phyloP scores from a whole-genome alignment of 2,888 invertebrate species.

The Dorcus parallelipipedus region DNA sequence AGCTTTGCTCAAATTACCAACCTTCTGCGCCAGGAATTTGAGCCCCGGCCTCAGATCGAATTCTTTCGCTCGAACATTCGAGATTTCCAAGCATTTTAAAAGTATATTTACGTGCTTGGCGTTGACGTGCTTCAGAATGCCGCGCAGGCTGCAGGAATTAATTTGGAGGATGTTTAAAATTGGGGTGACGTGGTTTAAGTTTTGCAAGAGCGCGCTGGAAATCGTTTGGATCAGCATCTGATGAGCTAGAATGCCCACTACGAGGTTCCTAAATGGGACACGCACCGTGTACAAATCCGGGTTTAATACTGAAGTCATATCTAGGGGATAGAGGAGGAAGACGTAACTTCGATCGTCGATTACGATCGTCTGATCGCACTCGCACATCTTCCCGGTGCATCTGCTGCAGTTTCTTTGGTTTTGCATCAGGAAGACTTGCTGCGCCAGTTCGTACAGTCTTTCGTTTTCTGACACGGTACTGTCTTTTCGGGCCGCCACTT shows the following conservation, averaged over 20 bases:
- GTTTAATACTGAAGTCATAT: conserved; percentile 66
- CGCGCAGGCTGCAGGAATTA: conserved; percentile 45
- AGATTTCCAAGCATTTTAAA: conserved; percentile 75
- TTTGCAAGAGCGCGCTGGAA: conserved; percentile 79
- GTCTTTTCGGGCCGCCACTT: conserved; percentile 88
- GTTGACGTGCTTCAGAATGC: conserved; percentile 51
- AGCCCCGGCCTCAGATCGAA: conserved; percentile 89
- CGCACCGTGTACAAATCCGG: conserved; percentile 76
- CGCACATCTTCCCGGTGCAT: conserved; percentile 44
- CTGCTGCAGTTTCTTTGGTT: conserved; percentile 43
- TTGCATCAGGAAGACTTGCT: conserved; percentile 76
- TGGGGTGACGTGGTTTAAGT: conserved; percentile 47
- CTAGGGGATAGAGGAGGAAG: conserved; percentile 79
- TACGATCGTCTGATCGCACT: conserved; percentile 52
- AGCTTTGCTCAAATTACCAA: conserved; percentile 79
- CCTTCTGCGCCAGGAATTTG: conserved; percentile 92
- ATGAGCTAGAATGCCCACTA: conserved; percentile 86
- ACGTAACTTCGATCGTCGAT: conserved; percentile 85
- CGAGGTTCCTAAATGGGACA: conserved; percentile 82
- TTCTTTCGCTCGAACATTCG: conserved; percentile 77
- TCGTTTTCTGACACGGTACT: conserved; percentile 81
- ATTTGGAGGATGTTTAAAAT: conserved; percentile 48
- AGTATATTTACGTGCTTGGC: conserved; percentile 66
- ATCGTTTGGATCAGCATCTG: conserved; percentile 90
- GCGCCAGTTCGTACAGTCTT: conserved; percentile 81